A percentile compares a stretch with the other conserved stretches of the same genome.
Evolutionary conservation across 1,140 invertebrate genomes (phyloP).

Genomic region (Cataglyphis hispanica): DNA sequence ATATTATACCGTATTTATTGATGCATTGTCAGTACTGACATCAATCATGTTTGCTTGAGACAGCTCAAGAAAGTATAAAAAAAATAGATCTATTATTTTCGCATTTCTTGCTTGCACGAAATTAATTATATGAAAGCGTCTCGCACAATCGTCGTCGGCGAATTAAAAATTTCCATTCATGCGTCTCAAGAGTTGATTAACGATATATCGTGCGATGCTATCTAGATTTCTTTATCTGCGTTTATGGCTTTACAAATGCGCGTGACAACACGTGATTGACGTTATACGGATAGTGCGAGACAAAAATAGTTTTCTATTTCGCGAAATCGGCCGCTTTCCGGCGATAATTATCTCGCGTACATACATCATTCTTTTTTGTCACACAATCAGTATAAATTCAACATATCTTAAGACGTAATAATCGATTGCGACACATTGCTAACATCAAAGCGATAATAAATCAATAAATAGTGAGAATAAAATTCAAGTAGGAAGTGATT

Average conservation of each 20-base stretch:
- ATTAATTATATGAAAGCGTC: constrained; percentile 27
- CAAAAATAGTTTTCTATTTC: constrained; percentile 33
- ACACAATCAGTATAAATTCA: neutral
- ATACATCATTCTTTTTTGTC: neutral
- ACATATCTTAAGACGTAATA: neutral
- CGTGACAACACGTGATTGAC: constrained; percentile 17
- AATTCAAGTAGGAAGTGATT: neutral
- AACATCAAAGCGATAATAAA: neutral
- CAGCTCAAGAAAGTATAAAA: neutral
- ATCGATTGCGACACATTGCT: neutral
- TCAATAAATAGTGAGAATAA: neutral
- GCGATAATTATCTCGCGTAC: neutral
- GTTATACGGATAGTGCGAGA: neutral
- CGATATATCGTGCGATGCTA: constrained; percentile 25
- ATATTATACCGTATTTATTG: neutral
- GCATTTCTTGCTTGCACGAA: neutral
- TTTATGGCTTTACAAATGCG: constrained; percentile 27
- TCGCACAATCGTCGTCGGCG: constrained; percentile 1
- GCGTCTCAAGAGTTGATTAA: constrained; percentile 50
- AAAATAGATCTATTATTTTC: neutral
- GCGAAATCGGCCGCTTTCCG: constrained; percentile 13
- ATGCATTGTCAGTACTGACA: neutral
- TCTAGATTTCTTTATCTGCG: constrained; percentile 15
- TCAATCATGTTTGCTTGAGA: neutral
- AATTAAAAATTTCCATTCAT: constrained; percentile 53